Base-by-base conservation (phyloP, 1,140 invertebrate species). In the Rhopalosiphum padi region DNA sequence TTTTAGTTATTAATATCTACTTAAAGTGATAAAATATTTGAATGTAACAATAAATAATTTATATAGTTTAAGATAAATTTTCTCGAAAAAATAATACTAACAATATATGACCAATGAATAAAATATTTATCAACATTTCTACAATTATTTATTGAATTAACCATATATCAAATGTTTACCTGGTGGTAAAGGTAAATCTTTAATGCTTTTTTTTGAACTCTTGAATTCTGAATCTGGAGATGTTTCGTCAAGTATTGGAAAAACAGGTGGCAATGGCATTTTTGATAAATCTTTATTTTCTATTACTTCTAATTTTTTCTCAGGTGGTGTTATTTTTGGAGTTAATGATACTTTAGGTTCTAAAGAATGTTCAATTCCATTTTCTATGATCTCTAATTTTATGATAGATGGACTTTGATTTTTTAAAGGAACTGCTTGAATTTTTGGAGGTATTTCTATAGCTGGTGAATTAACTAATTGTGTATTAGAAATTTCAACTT, bases 181-280 rank as follows among this genome's bases (percentile, higher is more conserved):
- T 94, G 98, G 98, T 90, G 98, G 98, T 97, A 99, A 97, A 8
- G 98, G 98, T 94, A 99, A 95, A 95, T 98, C 98, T 95, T 98
- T 98, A 94, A 98, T 97, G 93, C 97, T 96, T 93, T 96, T 96
- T 94, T 96, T 97, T n/a, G 95, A 94, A n/a, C 21, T 23, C n/a
- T 94, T 94, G 7, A 23, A 0, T n/a, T 94, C 91, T 51, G 82
- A 93, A 85, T 93, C 82, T 55, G 91, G 48, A 43, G 91, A 93
- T 22, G 43, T 22, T 37, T 86, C 7, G n/a, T 86, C 30, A 30
- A 46, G 22, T n/a, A 7, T 1, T 53, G 48, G 7, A 85, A 21
- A 82, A 25, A 55, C 43, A 15, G 77, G 91, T 4, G 91, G 90
- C 37, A 55, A 41, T 92, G n/a, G 22, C 46, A 53, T 51, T 53